These are phyloP conservation scores for Eulithis testata DNA, from an alignment of 2,888 invertebrate species.

Conservation along the genomic window DNA sequence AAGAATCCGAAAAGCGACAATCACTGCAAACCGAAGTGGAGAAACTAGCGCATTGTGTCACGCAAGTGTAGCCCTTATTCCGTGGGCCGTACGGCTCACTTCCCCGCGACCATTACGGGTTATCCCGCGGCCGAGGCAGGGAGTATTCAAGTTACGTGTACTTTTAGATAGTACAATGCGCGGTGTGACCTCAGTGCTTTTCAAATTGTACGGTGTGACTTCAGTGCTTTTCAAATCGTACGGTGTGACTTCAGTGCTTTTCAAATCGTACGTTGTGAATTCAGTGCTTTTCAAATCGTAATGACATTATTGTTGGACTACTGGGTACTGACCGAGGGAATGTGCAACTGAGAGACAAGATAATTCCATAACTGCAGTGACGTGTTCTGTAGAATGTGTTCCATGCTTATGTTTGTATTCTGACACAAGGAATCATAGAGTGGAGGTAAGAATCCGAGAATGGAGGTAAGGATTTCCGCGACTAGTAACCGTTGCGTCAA, in stretches of 20 bases:
- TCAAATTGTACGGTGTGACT: neutral
- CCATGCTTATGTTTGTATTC: too few relatives aligned
- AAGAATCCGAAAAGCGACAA: slow-evolving; percentile 87
- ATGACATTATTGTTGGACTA: neutral
- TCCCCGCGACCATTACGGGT: slow-evolving; percentile 36
- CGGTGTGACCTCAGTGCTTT: slow-evolving; percentile 18
- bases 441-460: too few relatives aligned
- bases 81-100: slow-evolving; percentile 30
- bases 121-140: slow-evolving; percentile 41
- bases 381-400: too few relatives aligned
- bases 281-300: neutral
- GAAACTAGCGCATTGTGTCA: slow-evolving; percentile 88
- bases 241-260: slow-evolving; percentile 18
- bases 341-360: neutral
- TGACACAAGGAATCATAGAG: too few relatives aligned
- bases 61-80: slow-evolving; percentile 85
- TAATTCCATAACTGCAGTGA: too few relatives aligned
- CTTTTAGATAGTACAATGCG: slow-evolving; percentile 43
- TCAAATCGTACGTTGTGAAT: neutral
- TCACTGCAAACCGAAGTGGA: slow-evolving; percentile 87
- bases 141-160: slow-evolving; percentile 58
- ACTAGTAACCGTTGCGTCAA: slow-evolving; percentile 6
- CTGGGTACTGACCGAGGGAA: slow-evolving; percentile 7
- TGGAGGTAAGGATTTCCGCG: neutral
- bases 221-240: neutral